Conservation (phyloP, 2,113 vertebrate genomes). For the Nothobranchius furzeri region DNA sequence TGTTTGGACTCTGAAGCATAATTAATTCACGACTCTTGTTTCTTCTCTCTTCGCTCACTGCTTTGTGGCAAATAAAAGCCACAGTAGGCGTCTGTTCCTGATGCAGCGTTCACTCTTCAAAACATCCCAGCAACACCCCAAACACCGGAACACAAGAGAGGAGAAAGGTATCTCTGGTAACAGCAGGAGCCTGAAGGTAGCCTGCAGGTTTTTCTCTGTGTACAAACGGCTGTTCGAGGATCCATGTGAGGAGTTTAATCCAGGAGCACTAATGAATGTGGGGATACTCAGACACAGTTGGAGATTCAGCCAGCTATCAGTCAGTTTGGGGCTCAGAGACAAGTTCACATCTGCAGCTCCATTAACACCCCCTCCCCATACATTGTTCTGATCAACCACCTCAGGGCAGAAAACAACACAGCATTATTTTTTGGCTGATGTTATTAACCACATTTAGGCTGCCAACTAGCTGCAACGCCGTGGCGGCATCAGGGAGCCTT, state of each 20-base stretch:
- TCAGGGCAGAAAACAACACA: background rate
- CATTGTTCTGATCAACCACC: background rate
- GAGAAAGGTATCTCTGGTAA: background rate
- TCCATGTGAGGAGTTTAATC: conserved; percentile 5
- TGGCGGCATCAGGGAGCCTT: too few species aligned
- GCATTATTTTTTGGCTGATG: background rate
- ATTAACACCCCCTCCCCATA: too few species aligned
- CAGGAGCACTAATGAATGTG: conserved; percentile 25
- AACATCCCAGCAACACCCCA: background rate
- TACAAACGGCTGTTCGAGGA: background rate
- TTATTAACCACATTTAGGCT: background rate
- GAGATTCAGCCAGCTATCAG: background rate
- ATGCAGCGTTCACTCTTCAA: conserved; percentile 15
- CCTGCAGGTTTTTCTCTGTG: conserved; percentile 18
- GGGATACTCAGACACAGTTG: conserved; percentile 2
- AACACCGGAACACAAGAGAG: background rate
- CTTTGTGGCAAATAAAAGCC: conserved; percentile 13
- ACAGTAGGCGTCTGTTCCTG: background rate
- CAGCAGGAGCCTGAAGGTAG: conserved; percentile 7
- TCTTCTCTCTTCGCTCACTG: background rate
- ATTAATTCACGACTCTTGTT: background rate
- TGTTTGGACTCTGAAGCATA: background rate
- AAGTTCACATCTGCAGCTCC: background rate
- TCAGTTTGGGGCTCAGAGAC: conserved; percentile 10
- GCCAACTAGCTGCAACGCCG: too few species aligned